A percentile compares a stretch with the other conserved stretches of the same genome.
Evolutionary conservation across 2,797 vertebrate genomes (phyloP).

Genomic region (Hirundo rustica): DNA sequence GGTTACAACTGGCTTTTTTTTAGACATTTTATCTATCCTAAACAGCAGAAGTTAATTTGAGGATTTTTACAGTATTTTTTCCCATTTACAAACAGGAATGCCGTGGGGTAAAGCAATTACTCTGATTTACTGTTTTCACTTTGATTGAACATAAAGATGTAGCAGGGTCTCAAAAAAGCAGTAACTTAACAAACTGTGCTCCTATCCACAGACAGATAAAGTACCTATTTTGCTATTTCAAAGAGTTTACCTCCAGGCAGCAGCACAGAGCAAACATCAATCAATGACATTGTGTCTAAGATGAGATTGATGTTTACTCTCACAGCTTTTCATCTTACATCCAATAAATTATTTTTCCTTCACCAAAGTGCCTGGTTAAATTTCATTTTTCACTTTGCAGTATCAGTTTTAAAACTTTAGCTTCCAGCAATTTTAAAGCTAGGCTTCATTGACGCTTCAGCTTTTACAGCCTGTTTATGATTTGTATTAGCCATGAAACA

Average conservation of each 20-base stretch:
- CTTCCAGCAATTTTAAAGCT: constrained; percentile 65
- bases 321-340: constrained; percentile 68
- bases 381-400: constrained; percentile 76
- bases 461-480: constrained; percentile 54
- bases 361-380: constrained; percentile 73
- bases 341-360: constrained; percentile 76
- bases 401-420: constrained; percentile 70
- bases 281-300: constrained; percentile 69
- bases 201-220: constrained; percentile 71
- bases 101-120: constrained; percentile 75
- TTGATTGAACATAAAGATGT: constrained; percentile 77
- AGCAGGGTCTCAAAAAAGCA: constrained; percentile 69
- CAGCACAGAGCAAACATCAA: constrained; percentile 63
- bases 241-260: constrained; percentile 68
- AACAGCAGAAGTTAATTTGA: constrained; percentile 75
- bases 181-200: constrained; percentile 70
- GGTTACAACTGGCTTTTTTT: constrained; percentile 39
- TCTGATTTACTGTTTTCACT: constrained; percentile 78
- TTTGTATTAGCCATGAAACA: constrained; percentile 58
- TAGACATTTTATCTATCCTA: constrained; percentile 56
- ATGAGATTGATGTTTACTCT: constrained; percentile 72
- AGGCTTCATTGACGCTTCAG: constrained; percentile 35
- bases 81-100: constrained; percentile 72
- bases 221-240: constrained; percentile 74
- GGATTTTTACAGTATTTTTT: constrained; percentile 72